These are phyloP conservation scores for Adelosebastes latens DNA, from an alignment of 2,797 vertebrate species.

Conservation along the genomic window DNA sequence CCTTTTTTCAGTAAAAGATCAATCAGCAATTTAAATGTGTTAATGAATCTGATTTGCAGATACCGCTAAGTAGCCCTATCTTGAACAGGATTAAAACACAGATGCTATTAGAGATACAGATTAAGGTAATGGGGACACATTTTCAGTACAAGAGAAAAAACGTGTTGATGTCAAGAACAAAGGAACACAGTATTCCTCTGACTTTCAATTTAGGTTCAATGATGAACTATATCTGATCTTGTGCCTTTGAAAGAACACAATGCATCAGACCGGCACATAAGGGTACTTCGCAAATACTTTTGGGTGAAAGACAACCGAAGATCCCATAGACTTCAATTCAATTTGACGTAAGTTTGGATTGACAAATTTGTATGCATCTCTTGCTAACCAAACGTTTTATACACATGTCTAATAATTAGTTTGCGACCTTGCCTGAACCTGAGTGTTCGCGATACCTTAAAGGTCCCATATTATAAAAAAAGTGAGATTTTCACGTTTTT, in stretches of 20 bases:
- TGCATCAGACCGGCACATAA: too few species aligned
- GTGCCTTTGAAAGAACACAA: slow-evolving; percentile 38
- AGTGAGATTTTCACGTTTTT: too few species aligned
- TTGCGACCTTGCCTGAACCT: too few species aligned
- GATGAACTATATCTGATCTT: slow-evolving; percentile 15
- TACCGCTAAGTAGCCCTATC: slow-evolving; percentile 45
- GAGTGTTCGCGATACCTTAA: too few species aligned
- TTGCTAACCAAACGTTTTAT: too few species aligned
- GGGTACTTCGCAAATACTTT: too few species aligned
- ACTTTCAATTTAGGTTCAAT: slow-evolving; percentile 9
- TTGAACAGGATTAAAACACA: slow-evolving; percentile 53
- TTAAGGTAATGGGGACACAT: slow-evolving; percentile 32
- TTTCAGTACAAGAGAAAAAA: slow-evolving; percentile 14
- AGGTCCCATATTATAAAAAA: too few species aligned
- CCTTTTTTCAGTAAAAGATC: slow-evolving; percentile 16
- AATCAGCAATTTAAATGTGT: slow-evolving; percentile 52
- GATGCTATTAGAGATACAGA: slow-evolving; percentile 48
- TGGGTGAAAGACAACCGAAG: too few species aligned
- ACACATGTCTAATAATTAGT: too few species aligned
- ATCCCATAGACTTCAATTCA: too few species aligned
- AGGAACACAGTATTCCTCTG: not conserved
- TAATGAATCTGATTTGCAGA: slow-evolving; percentile 64
- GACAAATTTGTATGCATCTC: too few species aligned
- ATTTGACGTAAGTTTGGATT: too few species aligned
- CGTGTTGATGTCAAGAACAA: slow-evolving; percentile 35